These are phyloP conservation scores for Casuarius casuarius DNA, from an alignment of 2,113 vertebrate genomes.

Conservation along the genomic window DNA sequence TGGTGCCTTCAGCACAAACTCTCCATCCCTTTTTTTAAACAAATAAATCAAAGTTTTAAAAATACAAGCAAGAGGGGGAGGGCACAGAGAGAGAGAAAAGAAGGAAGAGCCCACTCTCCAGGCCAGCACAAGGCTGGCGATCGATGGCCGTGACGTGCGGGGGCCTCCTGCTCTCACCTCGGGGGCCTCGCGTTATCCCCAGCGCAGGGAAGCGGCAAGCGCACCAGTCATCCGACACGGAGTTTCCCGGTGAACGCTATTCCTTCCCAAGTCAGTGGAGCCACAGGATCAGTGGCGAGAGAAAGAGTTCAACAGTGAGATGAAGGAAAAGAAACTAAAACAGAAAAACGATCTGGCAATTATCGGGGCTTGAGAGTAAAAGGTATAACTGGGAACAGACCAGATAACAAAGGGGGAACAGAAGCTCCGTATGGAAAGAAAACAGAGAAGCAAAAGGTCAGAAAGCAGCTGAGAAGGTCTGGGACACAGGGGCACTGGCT, in stretches of 20 bases:
- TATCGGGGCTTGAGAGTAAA: background rate
- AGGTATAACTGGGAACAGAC: background rate
- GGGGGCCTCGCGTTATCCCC: background rate
- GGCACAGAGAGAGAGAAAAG: background rate
- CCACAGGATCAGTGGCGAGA: background rate
- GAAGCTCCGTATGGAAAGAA: background rate
- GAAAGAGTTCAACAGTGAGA: background rate
- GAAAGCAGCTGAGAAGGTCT: slow-evolving; percentile 1
- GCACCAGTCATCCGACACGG: background rate
- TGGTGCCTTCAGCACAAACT: background rate
- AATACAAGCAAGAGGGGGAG: background rate
- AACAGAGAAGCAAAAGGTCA: background rate
- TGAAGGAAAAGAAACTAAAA: background rate
- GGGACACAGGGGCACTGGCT: background rate
- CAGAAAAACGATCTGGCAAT: background rate
- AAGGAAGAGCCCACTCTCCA: background rate
- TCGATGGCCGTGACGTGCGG: background rate
- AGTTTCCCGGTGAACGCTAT: background rate
- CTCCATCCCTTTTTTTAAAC: background rate
- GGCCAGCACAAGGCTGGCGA: background rate
- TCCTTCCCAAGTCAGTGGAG: background rate
- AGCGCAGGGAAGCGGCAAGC: background rate
- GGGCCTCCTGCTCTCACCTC: background rate
- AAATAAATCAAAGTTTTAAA: background rate
- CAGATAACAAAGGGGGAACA: background rate